These are phyloP conservation scores for Chrysoperla carnea DNA, from an alignment of 1,140 invertebrate species.

Conservation along the genomic window DNA sequence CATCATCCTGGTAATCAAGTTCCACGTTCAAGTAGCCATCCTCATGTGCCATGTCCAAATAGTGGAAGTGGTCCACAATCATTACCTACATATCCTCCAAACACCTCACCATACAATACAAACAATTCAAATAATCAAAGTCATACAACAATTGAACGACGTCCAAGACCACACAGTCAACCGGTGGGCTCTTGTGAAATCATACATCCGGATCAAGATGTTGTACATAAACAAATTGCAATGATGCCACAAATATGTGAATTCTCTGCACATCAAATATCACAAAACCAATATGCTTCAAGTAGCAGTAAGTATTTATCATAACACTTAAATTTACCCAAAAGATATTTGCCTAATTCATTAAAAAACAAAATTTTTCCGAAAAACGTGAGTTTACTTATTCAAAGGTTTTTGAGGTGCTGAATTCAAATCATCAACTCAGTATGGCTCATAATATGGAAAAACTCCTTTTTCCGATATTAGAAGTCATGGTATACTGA, in stretches of 20 bases:
- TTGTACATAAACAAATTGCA: slow-evolving; percentile 12
- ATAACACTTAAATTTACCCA: no score
- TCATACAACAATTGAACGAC: slow-evolving; percentile 9
- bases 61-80: background rate
- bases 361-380: slow-evolving; percentile 1
- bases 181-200: slow-evolving; percentile 14
- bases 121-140: slow-evolving; percentile 4
- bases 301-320: slow-evolving; percentile 42
- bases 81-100: background rate
- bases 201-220: slow-evolving; percentile 12
- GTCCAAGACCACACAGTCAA: slow-evolving; percentile 21
- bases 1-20: background rate
- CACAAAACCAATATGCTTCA: slow-evolving; percentile 32
- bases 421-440: background rate
- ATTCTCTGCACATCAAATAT: slow-evolving; percentile 23
- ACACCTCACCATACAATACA: background rate
- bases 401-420: background rate
- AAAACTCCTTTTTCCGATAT: no score
- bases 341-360: no score
- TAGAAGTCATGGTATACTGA: no score
- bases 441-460: background rate
- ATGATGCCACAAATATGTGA: slow-evolving; percentile 32
- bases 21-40: background rate
- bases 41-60: background rate
- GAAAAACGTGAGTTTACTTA: background rate